phyloP scores from a whole-genome alignment of 2,888 invertebrate genomes.

The Eupithecia pulchellata region DNA sequence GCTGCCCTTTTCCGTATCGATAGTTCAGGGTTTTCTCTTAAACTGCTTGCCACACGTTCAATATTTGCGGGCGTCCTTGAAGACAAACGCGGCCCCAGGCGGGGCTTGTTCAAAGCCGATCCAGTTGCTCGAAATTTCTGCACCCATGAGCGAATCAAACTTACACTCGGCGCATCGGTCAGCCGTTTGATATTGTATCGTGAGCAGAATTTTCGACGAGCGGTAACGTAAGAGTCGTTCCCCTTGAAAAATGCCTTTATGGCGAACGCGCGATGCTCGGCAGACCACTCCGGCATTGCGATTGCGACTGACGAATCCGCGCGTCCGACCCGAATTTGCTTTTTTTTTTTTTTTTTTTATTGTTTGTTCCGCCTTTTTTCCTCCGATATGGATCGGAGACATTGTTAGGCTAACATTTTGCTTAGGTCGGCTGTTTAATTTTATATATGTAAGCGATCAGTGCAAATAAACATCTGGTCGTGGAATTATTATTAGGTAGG shows the following conservation, averaged over 20 bases:
- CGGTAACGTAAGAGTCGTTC: background rate
- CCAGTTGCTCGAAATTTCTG: conserved; percentile 7
- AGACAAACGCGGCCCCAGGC: background rate
- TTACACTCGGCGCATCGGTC: background rate
- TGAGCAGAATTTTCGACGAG: conserved; percentile 13
- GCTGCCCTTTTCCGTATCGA: conserved; percentile 11
- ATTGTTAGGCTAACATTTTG: too few species aligned
- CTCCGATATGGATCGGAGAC: too few species aligned
- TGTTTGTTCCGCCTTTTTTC: too few species aligned
- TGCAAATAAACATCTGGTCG: too few species aligned
- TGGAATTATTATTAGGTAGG: too few species aligned
- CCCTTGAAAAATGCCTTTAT: background rate
- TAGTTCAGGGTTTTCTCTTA: conserved; percentile 1
- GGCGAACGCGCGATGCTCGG: conserved; percentile 9
- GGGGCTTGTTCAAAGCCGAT: background rate
- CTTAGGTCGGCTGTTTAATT: too few species aligned
- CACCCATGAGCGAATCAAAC: conserved; percentile 8
- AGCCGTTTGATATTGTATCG: conserved; percentile 19
- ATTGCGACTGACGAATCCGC: conserved; percentile 10
- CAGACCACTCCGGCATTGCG: conserved; percentile 8
- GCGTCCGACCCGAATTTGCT: background rate
- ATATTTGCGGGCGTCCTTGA: conserved; percentile 7
- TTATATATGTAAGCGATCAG: too few species aligned
- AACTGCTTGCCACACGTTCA: conserved; percentile 4
- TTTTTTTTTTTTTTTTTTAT: too few species aligned